These are phyloP conservation scores for Drosophila nigritarsus DNA, from an alignment of 2,888 invertebrate species.

Conservation along the genomic window DNA sequence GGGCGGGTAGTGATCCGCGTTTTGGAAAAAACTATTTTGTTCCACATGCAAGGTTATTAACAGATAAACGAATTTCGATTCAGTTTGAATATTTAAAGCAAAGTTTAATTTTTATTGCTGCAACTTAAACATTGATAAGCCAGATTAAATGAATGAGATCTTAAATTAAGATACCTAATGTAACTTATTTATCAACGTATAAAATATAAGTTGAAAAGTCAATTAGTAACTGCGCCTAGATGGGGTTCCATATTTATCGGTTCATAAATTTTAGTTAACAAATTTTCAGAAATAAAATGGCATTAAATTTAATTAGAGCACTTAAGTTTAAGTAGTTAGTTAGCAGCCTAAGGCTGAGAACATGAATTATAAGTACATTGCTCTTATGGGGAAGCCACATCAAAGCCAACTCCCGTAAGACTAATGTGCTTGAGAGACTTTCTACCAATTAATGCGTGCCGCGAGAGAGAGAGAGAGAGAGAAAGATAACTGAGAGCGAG, in stretches of 20 bases:
- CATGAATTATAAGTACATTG: neutral
- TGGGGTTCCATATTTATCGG: neutral
- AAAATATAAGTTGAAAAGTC: neutral
- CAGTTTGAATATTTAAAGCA: neutral
- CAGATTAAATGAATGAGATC: neutral
- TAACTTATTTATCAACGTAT: neutral
- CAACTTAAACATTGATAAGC: neutral
- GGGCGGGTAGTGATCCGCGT: neutral
- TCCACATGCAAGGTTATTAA: neutral
- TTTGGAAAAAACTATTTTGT: neutral
- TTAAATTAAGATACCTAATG: neutral
- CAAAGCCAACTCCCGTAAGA: neutral
- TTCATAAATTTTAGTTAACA: neutral
- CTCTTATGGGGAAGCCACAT: neutral
- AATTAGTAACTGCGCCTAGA: neutral
- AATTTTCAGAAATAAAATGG: neutral
- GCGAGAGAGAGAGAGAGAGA: neutral
- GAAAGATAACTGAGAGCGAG: constrained; percentile 2
- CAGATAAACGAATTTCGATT: neutral
- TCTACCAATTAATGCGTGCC: neutral
- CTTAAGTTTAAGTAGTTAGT: neutral
- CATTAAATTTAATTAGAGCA: neutral
- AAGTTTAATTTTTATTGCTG: neutral
- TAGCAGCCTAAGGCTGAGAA: neutral
- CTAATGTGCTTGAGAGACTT: constrained; percentile 2